These are phyloP conservation scores for Hyposmocoma kahamanoa DNA, from an alignment of 1,140 invertebrate genomes.

Conservation along the genomic window DNA sequence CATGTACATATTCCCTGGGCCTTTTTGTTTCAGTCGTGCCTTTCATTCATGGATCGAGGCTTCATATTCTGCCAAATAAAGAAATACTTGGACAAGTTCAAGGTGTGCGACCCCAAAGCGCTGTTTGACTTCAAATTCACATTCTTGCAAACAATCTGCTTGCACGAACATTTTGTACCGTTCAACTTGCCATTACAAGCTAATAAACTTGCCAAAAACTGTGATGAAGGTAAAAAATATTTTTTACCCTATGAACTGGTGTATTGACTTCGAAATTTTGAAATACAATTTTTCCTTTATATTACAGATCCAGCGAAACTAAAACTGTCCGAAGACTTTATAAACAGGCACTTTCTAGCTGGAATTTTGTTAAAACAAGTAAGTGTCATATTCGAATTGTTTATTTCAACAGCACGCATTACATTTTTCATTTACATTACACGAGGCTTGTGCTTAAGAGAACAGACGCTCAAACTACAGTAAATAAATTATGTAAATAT, in stretches of 20 bases:
- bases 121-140: constrained; percentile 91
- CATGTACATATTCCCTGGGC: too few species aligned
- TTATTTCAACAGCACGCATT: too few species aligned
- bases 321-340: constrained; percentile 83
- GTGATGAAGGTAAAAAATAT: constrained; percentile 56
- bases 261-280: neutral
- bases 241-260: too few species aligned
- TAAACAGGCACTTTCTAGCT: constrained; percentile 91
- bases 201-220: constrained; percentile 62
- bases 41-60: constrained; percentile 95
- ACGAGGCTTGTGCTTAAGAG: too few species aligned
- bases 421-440: too few species aligned
- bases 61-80: constrained; percentile 93
- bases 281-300: neutral
- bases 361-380: constrained; percentile 84
- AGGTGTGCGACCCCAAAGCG: constrained; percentile 83
- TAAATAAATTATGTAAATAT: too few species aligned
- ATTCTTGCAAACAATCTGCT: constrained; percentile 93
- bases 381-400: constrained; percentile 16
- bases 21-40: constrained; percentile 82
- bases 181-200: constrained; percentile 89
- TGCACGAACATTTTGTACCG: constrained; percentile 93
- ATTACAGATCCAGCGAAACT: constrained; percentile 62
- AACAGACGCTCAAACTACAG: too few species aligned
- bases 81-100: constrained; percentile 89